Conservation (phyloP, 1,140 invertebrate genomes). For the Hermetia illucens region DNA sequence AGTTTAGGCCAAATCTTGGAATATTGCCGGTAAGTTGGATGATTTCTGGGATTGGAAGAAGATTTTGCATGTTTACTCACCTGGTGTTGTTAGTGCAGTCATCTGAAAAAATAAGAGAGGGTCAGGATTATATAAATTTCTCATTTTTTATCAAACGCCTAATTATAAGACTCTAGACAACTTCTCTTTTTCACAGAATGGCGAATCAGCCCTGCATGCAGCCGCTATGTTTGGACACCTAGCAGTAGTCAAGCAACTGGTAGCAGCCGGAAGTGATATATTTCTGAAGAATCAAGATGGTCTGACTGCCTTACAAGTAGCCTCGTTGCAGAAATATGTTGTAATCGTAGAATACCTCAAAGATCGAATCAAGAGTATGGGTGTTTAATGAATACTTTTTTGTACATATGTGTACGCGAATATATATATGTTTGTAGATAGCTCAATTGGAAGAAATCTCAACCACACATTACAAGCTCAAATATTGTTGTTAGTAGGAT, state of each 20-base stretch:
- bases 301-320: constrained; percentile 48
- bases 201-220: constrained; percentile 77
- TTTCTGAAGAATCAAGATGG: constrained; percentile 53
- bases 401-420: too few relatives aligned
- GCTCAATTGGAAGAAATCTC: too few relatives aligned
- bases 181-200: constrained; percentile 50
- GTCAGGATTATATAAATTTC: neutral
- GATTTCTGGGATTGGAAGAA: too few relatives aligned
- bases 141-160: too few relatives aligned
- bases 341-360: constrained; percentile 27
- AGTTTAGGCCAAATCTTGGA: constrained; percentile 64
- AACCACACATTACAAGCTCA: too few relatives aligned
- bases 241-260: constrained; percentile 59
- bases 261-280: constrained; percentile 55
- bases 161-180: too few relatives aligned
- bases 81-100: neutral
- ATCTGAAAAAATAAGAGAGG: neutral
- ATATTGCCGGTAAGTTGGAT: constrained; percentile 57
- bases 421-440: too few relatives aligned
- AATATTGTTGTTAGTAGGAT: too few relatives aligned
- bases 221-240: constrained; percentile 78
- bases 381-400: too few relatives aligned
- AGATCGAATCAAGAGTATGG: constrained; percentile 15
- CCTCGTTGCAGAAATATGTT: constrained; percentile 30
- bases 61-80: constrained; percentile 1